Evolutionary conservation across 2,797 vertebrate species (phyloP).

Genomic region (Alauda arvensis): DNA sequence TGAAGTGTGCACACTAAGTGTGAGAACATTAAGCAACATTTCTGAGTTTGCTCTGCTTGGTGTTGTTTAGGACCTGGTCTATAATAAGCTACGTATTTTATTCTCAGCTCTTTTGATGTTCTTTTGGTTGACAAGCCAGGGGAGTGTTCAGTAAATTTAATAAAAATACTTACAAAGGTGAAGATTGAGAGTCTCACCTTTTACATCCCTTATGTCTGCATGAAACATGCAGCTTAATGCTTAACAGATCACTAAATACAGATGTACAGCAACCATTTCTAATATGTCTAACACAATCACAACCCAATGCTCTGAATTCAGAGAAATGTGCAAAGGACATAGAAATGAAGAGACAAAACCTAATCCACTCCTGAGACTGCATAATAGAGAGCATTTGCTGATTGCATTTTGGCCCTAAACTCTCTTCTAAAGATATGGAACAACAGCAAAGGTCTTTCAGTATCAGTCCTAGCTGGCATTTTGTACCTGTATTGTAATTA

Average conservation of each 20-base stretch:
- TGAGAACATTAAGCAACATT: constrained; percentile 10
- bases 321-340: neutral
- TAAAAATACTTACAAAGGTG: neutral
- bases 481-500: neutral
- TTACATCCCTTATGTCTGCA: neutral
- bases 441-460: neutral
- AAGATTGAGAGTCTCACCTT: neutral
- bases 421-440: neutral
- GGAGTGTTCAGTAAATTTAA: neutral
- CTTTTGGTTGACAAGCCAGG: neutral
- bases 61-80: neutral
- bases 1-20: constrained; percentile 14
- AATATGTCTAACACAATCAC: neutral
- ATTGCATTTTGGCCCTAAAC: neutral
- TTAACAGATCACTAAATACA: neutral
- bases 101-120: neutral
- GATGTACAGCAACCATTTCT: neutral
- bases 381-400: neutral
- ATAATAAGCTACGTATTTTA: neutral
- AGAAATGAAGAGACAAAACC: neutral
- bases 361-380: neutral
- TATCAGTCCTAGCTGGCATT: neutral
- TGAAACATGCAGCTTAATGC: neutral
- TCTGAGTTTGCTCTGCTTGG: neutral
- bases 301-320: neutral